A percentile compares a stretch with the other conserved stretches of the same genome.
Evolutionary conservation across 1,140 invertebrate species (phyloP).

Genomic region (Eufriesea mexicana): DNA sequence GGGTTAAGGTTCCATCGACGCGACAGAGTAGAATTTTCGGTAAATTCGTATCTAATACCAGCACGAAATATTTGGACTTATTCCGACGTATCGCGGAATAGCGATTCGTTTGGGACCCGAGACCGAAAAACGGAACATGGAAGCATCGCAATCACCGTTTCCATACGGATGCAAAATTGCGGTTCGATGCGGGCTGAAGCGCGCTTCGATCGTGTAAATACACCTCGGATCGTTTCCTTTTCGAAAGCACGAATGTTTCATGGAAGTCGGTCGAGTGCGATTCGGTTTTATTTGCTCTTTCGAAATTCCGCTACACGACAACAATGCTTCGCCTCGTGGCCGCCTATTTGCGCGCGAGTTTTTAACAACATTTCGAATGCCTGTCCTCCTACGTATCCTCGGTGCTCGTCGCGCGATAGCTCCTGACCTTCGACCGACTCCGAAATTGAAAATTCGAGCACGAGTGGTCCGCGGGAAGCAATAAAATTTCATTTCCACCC

Average conservation of each 20-base stretch:
- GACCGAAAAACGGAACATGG: background rate
- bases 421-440: background rate
- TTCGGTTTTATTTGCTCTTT: constrained; percentile 47
- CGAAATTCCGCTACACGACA: constrained; percentile 33
- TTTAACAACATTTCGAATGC: constrained; percentile 34
- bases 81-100: background rate
- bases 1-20: too few species aligned
- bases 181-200: constrained; percentile 36
- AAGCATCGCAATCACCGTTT: constrained; percentile 6
- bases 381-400: background rate
- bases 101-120: background rate
- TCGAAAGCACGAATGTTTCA: constrained; percentile 39
- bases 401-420: background rate
- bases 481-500: background rate
- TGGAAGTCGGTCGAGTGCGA: constrained; percentile 47
- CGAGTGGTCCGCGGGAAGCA: too few species aligned
- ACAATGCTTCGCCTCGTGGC: constrained; percentile 3
- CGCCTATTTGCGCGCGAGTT: constrained; percentile 21
- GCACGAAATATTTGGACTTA: background rate
- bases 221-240: constrained; percentile 45
- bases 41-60: background rate
- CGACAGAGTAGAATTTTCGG: too few species aligned
- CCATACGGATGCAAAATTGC: constrained; percentile 39
- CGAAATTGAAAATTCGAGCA: background rate
- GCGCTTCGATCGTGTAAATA: constrained; percentile 47